phyloP scores from a whole-genome alignment of 2,888 invertebrate species.

The Pristionchus japonicus region DNA sequence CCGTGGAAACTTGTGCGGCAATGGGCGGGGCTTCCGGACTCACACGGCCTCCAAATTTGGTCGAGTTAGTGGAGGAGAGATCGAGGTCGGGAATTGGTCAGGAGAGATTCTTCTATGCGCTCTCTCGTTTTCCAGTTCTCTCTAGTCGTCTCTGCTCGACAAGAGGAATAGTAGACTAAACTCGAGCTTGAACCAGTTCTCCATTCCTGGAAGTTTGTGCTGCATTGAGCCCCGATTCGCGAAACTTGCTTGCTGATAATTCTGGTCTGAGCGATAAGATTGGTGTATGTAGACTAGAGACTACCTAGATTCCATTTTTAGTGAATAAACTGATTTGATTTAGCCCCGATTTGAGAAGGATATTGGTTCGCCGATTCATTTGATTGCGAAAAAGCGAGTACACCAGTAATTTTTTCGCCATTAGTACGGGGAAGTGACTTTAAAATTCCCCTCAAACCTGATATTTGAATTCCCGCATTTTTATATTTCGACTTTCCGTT shows the following conservation, averaged over 20 bases:
- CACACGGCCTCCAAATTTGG: not conserved
- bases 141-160: not conserved
- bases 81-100: not conserved
- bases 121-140: not conserved
- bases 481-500: too few relatives aligned
- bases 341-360: too few relatives aligned
- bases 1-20: not conserved
- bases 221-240: too few relatives aligned
- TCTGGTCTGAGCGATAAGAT: not conserved
- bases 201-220: not conserved
- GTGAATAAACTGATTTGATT: not conserved
- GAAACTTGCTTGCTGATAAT: not conserved
- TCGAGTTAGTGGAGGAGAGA: not conserved
- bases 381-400: too few relatives aligned
- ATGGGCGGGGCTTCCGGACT: not conserved
- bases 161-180: not conserved
- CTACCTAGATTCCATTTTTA: not conserved
- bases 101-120: not conserved
- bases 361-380: too few relatives aligned
- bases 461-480: too few relatives aligned
- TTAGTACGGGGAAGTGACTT: too few relatives aligned
- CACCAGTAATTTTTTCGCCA: too few relatives aligned
- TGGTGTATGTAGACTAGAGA: not conserved
- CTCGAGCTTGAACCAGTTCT: not conserved
- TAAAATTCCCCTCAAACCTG: too few relatives aligned